These are phyloP conservation scores for Saccopteryx leptura DNA, from an alignment of 2,113 vertebrate species.

Conservation along the genomic window DNA sequence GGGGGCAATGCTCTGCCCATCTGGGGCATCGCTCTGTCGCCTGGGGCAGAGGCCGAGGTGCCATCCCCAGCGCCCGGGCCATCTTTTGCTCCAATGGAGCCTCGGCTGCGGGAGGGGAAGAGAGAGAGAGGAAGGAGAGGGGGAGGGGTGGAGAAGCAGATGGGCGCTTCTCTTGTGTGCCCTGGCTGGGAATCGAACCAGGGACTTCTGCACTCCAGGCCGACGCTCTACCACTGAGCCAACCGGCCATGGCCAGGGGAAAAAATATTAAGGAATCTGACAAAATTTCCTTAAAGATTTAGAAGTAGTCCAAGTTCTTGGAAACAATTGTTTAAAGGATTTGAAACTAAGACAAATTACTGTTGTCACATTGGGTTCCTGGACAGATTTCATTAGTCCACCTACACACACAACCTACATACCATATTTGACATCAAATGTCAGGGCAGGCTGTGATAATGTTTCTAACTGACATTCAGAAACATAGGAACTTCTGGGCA, in stretches of 20 bases:
- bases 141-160: too few species aligned
- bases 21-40: too few species aligned
- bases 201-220: too few species aligned
- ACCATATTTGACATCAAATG: neutral
- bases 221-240: too few species aligned
- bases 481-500: neutral
- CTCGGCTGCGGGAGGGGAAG: too few species aligned
- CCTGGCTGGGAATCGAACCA: too few species aligned
- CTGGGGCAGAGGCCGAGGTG: too few species aligned
- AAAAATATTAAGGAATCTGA: neutral
- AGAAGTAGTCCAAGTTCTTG: neutral
- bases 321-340: neutral
- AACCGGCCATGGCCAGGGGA: neutral
- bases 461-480: neutral
- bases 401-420: neutral
- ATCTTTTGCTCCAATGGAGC: too few species aligned
- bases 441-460: conserved; percentile 39
- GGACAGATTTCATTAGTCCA: conserved; percentile 43
- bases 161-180: too few species aligned
- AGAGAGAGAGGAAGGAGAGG: too few species aligned
- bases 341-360: conserved; percentile 12
- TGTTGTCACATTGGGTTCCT: conserved; percentile 4
- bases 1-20: too few species aligned
- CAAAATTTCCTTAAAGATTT: neutral
- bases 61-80: too few species aligned